Evolutionary conservation across 92 coral and sea anemone species (phyloP), one percentile per base, ranked within the genome.

Genomic region (Bergia sp.): DNA sequence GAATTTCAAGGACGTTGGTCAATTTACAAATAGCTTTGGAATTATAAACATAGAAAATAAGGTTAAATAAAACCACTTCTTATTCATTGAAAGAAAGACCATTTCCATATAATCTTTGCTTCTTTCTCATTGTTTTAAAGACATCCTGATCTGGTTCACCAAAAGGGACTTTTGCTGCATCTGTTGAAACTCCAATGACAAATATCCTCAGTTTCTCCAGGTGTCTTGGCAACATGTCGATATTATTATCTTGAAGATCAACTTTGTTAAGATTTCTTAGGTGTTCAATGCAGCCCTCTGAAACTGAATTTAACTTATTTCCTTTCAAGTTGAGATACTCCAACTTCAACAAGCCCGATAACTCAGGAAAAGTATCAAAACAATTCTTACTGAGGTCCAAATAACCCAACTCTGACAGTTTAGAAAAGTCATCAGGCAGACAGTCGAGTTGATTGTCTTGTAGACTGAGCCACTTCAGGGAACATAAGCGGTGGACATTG

Each of bases 381-480:
- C 75, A 86, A 82, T 97, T 97, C 40, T 82, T 92, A 73, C 91
- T 92, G 38, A 97, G 97, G 86, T 97, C 92, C 69, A 97, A 61
- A 82, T 94, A 92, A 15, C 82, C 85, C 76, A 97, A 82, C 77
- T 91, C 93, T 49, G 85, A 76, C 37, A 97, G 95, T 47, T 76
- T 80, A 78, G 57, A 58, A 86, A 97, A 94, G 41, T 91, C 69
- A 41, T 82, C 82, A 64, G 99, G 99, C 38, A 97, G 55, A 29
- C 90, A 76, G 13, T 91, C 82, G 43, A 97, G 92, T 66, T 96
- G 97, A 86, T 97, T 97, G 40, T 77, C 86, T 64, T 88, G 77
- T 86, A 96, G 71, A 40, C 95, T 95, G 40, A 96, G 92, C 99
- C 99, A 97, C 78, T 88, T 90, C 43, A 97, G 81, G 8, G 94